Evolutionary conservation across 2,888 invertebrate genomes (phyloP).

Genomic region (Caenorhabditis sp.): DNA sequence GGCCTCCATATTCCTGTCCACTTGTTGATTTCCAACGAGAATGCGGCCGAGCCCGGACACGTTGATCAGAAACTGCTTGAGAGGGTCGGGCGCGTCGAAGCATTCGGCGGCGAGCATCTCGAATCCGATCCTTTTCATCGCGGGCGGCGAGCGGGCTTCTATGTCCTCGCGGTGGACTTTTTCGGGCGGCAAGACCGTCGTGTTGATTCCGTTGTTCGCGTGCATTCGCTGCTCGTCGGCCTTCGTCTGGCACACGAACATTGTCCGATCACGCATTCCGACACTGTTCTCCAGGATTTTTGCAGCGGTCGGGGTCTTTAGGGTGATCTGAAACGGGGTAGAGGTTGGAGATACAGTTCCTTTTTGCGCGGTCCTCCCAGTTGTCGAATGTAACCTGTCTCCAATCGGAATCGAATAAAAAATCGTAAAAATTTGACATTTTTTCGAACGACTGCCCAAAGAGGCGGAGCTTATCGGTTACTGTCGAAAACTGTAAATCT

Average conservation of each 20-base stretch:
- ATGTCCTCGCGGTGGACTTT: constrained; percentile 9
- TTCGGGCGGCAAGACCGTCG: constrained; percentile 30
- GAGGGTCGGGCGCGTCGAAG: constrained; percentile 57
- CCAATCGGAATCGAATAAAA: too few relatives aligned
- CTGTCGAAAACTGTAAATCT: too few relatives aligned
- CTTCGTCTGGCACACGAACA: constrained; percentile 70
- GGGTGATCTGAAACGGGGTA: constrained; percentile 38
- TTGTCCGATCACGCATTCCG: constrained; percentile 63
- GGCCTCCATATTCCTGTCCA: constrained; percentile 47
- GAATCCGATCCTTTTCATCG: constrained; percentile 63
- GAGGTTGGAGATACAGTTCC: not conserved
- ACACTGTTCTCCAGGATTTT: constrained; percentile 64
- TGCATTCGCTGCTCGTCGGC: constrained; percentile 64
- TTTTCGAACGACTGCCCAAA: too few relatives aligned
- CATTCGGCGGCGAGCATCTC: constrained; percentile 54
- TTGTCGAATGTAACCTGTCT: not conserved
- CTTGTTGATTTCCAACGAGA: constrained; percentile 56
- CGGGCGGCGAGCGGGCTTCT: constrained; percentile 15
- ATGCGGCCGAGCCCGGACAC: constrained; percentile 55
- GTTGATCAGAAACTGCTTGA: constrained; percentile 58
- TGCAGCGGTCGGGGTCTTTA: constrained; percentile 40
- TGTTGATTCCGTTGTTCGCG: constrained; percentile 14
- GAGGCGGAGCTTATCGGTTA: too few relatives aligned
- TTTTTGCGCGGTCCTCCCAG: not conserved
- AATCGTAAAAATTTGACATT: too few relatives aligned